Base-by-base conservation (phyloP, 1,140 invertebrate genomes). In the Papilio polyxenes region DNA sequence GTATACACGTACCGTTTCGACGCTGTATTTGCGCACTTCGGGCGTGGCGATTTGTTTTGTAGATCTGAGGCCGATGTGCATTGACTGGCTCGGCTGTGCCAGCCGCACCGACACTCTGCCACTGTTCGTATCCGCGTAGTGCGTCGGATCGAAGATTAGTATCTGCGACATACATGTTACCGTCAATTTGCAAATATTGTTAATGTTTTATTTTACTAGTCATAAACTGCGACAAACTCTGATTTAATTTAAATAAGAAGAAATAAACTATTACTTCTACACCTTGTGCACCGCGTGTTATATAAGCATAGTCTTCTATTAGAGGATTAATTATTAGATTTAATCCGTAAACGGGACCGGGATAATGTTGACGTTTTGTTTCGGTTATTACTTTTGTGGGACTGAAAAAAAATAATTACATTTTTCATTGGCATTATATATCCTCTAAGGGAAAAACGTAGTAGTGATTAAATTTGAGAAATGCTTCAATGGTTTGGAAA, bases 231-330 rank as follows among this genome's bases (percentile, higher is more conserved):
- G n/a, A n/a, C n/a, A n/a, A n/a, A n/a, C n/a, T n/a, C n/a, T n/a
- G n/a, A n/a, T n/a, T n/a, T n/a, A 23, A 6, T 6, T 40, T 3
- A 48, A 69, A 77, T 53, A 11, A 15, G 51, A 20, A 69, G 49
- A 80, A 82, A 49, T 49, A 37, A 20, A 51, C 75, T 86, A 88
- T 85, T 83, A 94, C 94, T 83, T 92, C 91, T 81, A 94, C 89
- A 15, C 94, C 94, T 8, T 85, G 40, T 9, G 89, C 85, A 75
- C 84, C 87, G 10, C 90, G 83, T 2, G 95, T 82, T 2, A 93
- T 88, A 75, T 95, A 96, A 17, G 91, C 92, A 82, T 96, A 96
- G 85, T 96, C 95, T 1, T 95, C 90, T 0, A 93, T 9, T 74
- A 92, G 86, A 0, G 94, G 86, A 49, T 96, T 91, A 20, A 95